A percentile compares a stretch with the other conserved stretches of the same genome.
These are phyloP conservation scores for Rhincodon typus DNA, from an alignment of 2,797 vertebrate species.

Conservation along the genomic window DNA sequence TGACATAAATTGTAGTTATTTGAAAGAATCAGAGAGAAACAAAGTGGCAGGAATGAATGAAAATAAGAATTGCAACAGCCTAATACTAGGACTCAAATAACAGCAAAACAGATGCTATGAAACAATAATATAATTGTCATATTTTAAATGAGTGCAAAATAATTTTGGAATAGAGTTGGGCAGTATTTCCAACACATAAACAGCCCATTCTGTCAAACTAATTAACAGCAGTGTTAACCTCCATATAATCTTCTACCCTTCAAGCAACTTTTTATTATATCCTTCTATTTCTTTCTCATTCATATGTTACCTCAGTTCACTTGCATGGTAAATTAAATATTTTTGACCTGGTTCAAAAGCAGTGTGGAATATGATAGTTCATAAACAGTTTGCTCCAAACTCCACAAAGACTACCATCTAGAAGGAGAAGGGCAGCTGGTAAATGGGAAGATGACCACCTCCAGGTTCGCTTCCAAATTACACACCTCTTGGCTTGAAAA, in stretches of 20 bases:
- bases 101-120: neutral
- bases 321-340: too few species aligned
- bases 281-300: neutral
- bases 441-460: too few species aligned
- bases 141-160: neutral
- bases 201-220: neutral
- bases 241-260: neutral
- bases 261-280: neutral
- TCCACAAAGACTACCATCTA: too few species aligned
- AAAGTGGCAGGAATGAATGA: neutral
- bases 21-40: neutral
- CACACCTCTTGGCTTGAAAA: too few species aligned
- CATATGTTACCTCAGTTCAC: neutral
- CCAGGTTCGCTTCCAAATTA: too few species aligned
- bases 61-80: neutral
- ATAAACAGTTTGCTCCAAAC: too few species aligned
- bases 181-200: neutral
- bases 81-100: neutral
- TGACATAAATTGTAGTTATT: neutral
- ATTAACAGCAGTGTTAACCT: neutral
- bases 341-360: neutral
- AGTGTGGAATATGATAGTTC: neutral
- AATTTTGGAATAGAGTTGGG: neutral
- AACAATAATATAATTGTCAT: neutral
- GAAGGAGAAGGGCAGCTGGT: too few species aligned